Percentiles rank a stretch among this genome's conserved stretches.
These are phyloP conservation scores for Gallinago paraguaiae DNA, from an alignment of 2,113 vertebrate species.

Conservation along the genomic window DNA sequence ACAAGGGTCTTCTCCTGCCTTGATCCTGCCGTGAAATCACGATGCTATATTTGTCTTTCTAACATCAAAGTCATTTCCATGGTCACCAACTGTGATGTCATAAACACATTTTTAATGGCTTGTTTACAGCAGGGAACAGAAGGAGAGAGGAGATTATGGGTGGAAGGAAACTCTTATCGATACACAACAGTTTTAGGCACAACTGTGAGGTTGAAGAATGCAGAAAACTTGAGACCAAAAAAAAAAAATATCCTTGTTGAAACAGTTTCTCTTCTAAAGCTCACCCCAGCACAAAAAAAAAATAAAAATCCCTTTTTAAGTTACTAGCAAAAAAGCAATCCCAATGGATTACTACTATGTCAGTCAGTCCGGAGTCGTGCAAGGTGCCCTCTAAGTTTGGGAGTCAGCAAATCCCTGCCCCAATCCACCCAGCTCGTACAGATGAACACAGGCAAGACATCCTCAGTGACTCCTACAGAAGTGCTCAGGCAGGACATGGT, in stretches of 20 bases:
- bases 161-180: slow-evolving; percentile 57
- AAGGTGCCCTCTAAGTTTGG: not conserved
- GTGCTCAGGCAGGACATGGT: not conserved
- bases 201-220: not conserved
- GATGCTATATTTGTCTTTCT: slow-evolving; percentile 60
- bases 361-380: not conserved
- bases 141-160: slow-evolving; percentile 54
- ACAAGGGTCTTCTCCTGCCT: slow-evolving; percentile 51
- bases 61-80: slow-evolving; percentile 70
- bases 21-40: slow-evolving; percentile 56
- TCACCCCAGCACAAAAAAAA: not conserved
- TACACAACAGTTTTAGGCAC: slow-evolving; percentile 46
- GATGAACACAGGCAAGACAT: not conserved
- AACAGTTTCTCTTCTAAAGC: slow-evolving; percentile 1
- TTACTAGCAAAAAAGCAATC: not conserved
- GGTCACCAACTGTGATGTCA: slow-evolving; percentile 70
- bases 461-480: not conserved
- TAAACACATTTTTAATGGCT: slow-evolving; percentile 70
- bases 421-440: not conserved
- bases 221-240: not conserved
- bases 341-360: not conserved
- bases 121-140: slow-evolving; percentile 65
- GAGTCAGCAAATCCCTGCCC: not conserved
- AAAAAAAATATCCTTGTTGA: not conserved
- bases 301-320: not conserved